A percentile compares a stretch with the other conserved stretches of the same genome.
Evolutionary conservation across 1,140 invertebrate genomes (phyloP).

Genomic region (Harpegnathos saltator): DNA sequence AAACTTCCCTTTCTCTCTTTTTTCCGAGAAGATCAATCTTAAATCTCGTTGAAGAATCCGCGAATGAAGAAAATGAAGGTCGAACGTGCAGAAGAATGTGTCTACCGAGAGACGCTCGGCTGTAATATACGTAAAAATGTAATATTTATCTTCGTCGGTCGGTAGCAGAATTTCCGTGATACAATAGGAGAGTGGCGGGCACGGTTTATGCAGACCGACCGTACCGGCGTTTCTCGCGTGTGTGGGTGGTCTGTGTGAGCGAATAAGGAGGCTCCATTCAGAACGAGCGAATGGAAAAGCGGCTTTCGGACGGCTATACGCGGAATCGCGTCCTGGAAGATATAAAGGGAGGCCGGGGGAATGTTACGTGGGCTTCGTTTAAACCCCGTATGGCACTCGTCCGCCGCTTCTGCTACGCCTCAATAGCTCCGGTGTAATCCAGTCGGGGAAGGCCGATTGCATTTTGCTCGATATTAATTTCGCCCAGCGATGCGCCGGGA

Average conservation of each 20-base stretch:
- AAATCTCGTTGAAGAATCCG: neutral
- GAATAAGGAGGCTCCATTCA: slow-evolving; percentile 57
- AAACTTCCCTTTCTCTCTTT: too few relatives aligned
- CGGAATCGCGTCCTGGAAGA: slow-evolving; percentile 40
- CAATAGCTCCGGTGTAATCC: slow-evolving; percentile 30
- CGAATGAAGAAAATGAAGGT: slow-evolving; percentile 17
- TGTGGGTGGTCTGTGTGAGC: slow-evolving; percentile 30
- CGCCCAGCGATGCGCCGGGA: neutral
- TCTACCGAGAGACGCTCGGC: slow-evolving; percentile 5
- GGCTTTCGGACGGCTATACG: slow-evolving; percentile 46
- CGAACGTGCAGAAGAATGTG: neutral
- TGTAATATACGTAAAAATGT: slow-evolving; percentile 48
- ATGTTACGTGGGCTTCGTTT: slow-evolving; percentile 49
- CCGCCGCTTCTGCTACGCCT: slow-evolving; percentile 12
- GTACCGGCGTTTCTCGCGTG: neutral
- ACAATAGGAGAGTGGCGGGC: slow-evolving; percentile 33
- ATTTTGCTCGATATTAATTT: slow-evolving; percentile 54
- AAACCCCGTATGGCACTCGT: slow-evolving; percentile 9
- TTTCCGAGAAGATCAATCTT: neutral
- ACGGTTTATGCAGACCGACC: slow-evolving; percentile 20
- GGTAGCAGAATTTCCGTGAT: slow-evolving; percentile 51
- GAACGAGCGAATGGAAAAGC: slow-evolving; percentile 54
- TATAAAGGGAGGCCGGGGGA: slow-evolving; percentile 42
- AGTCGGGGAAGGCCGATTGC: slow-evolving; percentile 27
- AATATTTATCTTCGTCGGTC: slow-evolving; percentile 48